Evolutionary conservation across 2,113 vertebrate genomes (phyloP), one percentile per base, ranked within the genome.

Genomic region (Nycticryphes semicollaris): DNA sequence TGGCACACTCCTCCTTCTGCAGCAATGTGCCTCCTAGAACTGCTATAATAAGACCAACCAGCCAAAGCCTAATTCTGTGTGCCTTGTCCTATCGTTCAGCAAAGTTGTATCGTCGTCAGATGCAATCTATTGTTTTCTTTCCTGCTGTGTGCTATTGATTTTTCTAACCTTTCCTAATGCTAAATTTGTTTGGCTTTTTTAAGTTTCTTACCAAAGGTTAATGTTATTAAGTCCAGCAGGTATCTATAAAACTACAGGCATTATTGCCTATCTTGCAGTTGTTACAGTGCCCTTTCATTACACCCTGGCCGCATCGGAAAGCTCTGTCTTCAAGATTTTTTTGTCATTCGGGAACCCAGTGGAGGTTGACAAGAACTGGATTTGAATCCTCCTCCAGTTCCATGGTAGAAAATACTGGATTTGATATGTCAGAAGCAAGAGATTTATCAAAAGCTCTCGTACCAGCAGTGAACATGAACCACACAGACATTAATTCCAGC

Each of bases 111-210:
- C 4, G 3, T 92, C 90, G 84, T 90, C 79, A 78, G 64, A 92
- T 77, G 68, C 83, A 95, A 75, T 84, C 83, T 95, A 33, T 92
- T 86, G 90, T 93, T 94, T 92, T 89, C 86, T 84, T 90, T 92
- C 93, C 90, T 87, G 88, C 95, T 95, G 83, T 31, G 92, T 80
- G 59, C 10, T 94, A 97, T 96, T 89, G 94, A 97, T 93, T 97
- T 96, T 94, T 92, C 68, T 96, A 96, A 96, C 95, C 94, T 96
- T 97, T 97, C 84, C 81, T 96, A 90, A 96, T 93, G 93, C 90
- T 94, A 86, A 86, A 93, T 93, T 95, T 92, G 85, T 80, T 93
- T 94, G 88, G 86, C 92, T 96, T 95, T 95, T 95, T 95, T 90
- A 90, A 84, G 69, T 97, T 95, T 75, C 85, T 87, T 90, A 54